Percentiles rank a stretch among this genome's conserved stretches.
Evolutionary conservation across 2,888 invertebrate species (phyloP).

Genomic region (Marronus borbonicus): DNA sequence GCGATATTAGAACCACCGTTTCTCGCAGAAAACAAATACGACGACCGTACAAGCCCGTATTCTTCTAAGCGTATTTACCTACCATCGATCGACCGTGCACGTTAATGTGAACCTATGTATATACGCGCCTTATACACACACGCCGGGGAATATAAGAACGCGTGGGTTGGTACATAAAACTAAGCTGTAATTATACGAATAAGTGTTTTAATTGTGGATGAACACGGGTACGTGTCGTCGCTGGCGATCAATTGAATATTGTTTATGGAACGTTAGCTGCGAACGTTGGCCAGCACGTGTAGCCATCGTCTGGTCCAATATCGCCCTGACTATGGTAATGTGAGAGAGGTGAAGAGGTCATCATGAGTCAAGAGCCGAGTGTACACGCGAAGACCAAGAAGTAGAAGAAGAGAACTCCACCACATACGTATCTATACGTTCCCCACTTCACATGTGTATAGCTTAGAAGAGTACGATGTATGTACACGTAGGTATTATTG

Average conservation of each 20-base stretch:
- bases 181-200: conserved; percentile 69
- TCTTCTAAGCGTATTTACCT: too few species aligned
- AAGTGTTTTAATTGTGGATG: conserved; percentile 70
- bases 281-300: conserved; percentile 55
- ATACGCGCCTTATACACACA: conserved; percentile 16
- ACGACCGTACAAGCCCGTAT: too few species aligned
- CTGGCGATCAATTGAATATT: conserved; percentile 61
- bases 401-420: conserved; percentile 62
- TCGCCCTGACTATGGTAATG: conserved; percentile 68
- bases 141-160: conserved; percentile 61
- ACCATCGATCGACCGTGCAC: too few species aligned
- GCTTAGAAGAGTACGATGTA: background rate
- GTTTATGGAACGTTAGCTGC: conserved; percentile 55
- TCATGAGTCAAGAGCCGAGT: conserved; percentile 69
- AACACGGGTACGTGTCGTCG: conserved; percentile 66
- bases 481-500: conserved; percentile 56
- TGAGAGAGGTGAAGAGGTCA: conserved; percentile 70
- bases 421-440: conserved; percentile 10
- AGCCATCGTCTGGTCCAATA: conserved; percentile 64
- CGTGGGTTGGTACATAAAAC: conserved; percentile 69
- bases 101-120: background rate
- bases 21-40: too few species aligned
- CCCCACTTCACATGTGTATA: background rate
- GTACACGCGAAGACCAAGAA: conserved; percentile 60
- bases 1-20: too few species aligned